Percentiles rank a stretch among this genome's conserved stretches.
Conservation (phyloP, 1,140 invertebrate species). For the Drosophila eugracilis region DNA sequence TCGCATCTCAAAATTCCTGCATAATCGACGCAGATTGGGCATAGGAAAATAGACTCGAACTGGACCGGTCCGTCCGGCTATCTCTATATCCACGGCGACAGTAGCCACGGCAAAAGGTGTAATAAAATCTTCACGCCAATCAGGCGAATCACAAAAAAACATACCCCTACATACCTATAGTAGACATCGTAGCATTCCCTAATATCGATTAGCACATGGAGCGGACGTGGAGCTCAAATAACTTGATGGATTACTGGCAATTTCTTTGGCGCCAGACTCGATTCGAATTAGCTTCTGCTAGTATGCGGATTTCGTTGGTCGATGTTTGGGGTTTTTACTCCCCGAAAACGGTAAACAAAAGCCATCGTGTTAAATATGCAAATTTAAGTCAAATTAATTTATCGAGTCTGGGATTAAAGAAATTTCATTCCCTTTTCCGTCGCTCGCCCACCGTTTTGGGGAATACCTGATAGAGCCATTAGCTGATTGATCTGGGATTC, state of each 20-base stretch:
- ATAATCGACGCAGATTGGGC: conserved; percentile 54
- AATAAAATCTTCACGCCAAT: conserved; percentile 72
- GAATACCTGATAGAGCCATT: conserved; percentile 64
- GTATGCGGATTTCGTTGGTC: conserved; percentile 60
- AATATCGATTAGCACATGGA: conserved; percentile 54
- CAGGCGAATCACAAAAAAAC: conserved; percentile 12
- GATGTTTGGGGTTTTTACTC: conserved; percentile 37
- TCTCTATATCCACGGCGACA: conserved; percentile 31
- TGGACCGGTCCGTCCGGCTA: conserved; percentile 57
- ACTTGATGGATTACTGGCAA: conserved; percentile 76
- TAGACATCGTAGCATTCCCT: conserved; percentile 12
- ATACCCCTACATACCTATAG: conserved; percentile 43
- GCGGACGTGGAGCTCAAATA: conserved; percentile 28
- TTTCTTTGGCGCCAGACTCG: conserved; percentile 77
- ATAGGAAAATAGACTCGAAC: conserved; percentile 63
- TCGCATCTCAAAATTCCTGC: conserved; percentile 72
- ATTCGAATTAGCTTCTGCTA: conserved; percentile 36
- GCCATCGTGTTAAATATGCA: conserved; percentile 72
- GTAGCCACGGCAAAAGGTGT: conserved; percentile 61
- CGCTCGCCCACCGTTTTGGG: conserved; percentile 46
- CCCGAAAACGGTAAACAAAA: conserved; percentile 36
- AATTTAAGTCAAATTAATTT: conserved; percentile 69
- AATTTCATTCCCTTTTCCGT: conserved; percentile 64
- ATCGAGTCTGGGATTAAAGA: conserved; percentile 62
- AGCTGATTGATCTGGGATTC: conserved; percentile 48